Conservation (phyloP, 2,113 vertebrate genomes). For the Campylorhamphus procurvoides region DNA sequence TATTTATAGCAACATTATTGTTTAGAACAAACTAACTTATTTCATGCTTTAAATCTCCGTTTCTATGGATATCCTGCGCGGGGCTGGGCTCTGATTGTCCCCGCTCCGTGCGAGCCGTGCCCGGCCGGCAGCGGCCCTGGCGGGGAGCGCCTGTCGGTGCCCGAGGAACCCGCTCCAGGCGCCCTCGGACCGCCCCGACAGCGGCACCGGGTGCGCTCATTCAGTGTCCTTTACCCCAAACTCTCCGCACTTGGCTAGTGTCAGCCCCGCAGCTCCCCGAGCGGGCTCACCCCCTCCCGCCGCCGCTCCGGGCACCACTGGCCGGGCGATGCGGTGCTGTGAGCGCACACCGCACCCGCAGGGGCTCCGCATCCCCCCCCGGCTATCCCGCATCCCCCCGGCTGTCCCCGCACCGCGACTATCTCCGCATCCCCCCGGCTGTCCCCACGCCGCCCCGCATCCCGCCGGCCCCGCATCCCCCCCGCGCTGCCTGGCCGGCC, state of each 20-base stretch:
- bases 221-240: neutral
- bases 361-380: neutral
- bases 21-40: conserved; percentile 49
- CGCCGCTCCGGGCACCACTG: neutral
- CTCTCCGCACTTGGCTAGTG: neutral
- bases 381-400: neutral
- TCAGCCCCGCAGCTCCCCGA: neutral
- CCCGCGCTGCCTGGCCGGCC: no score
- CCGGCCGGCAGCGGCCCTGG: neutral
- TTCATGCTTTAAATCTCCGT: neutral
- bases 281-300: neutral
- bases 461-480: no score
- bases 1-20: conserved; percentile 30
- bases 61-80: conserved; percentile 17
- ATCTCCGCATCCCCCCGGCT: no score
- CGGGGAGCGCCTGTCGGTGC: neutral
- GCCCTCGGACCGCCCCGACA: neutral
- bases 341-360: neutral
- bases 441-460: no score
- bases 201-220: neutral
- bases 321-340: neutral
- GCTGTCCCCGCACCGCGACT: neutral
- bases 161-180: neutral
- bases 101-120: neutral
- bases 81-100: neutral